phyloP scores from a whole-genome alignment of 2,113 vertebrate species.

The Phocoena phocoena region DNA sequence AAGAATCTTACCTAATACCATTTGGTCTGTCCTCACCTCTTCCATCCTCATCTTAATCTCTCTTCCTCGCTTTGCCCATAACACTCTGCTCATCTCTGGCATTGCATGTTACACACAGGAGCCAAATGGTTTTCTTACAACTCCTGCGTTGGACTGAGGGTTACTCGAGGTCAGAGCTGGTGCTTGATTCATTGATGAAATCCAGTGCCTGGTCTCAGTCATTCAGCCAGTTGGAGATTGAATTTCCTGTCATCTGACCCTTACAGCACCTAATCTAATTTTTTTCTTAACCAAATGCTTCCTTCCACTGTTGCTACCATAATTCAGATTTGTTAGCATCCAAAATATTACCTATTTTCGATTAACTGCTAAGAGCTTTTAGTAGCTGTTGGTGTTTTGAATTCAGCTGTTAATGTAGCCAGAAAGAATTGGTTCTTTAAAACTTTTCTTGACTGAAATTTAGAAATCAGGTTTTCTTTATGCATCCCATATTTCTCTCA shows the following conservation, averaged over 20 bases:
- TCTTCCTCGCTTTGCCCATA: not conserved
- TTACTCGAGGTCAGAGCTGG: not conserved
- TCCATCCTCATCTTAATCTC: not conserved
- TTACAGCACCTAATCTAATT: not conserved
- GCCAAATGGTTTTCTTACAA: too few relatives aligned
- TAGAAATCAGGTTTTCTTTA: not conserved
- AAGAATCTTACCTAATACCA: not conserved
- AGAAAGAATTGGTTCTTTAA: not conserved
- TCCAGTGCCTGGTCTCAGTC: not conserved
- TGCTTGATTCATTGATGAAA: not conserved
- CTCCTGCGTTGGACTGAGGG: not conserved
- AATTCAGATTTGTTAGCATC: not conserved
- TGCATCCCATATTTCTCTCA: not conserved
- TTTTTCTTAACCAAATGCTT: not conserved
- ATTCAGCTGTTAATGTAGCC: not conserved
- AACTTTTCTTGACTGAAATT: not conserved
- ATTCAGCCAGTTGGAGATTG: too few relatives aligned
- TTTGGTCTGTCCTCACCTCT: not conserved
- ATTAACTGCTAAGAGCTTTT: not conserved
- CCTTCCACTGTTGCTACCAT: not conserved
- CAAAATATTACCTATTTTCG: not conserved
- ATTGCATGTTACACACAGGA: rapidly evolving
- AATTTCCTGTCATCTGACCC: not conserved
- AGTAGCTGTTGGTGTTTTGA: not conserved
- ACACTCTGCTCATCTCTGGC: not conserved